Base-by-base conservation (phyloP, 1,140 invertebrate genomes). In the Oryzaephilus surinamensis region DNA sequence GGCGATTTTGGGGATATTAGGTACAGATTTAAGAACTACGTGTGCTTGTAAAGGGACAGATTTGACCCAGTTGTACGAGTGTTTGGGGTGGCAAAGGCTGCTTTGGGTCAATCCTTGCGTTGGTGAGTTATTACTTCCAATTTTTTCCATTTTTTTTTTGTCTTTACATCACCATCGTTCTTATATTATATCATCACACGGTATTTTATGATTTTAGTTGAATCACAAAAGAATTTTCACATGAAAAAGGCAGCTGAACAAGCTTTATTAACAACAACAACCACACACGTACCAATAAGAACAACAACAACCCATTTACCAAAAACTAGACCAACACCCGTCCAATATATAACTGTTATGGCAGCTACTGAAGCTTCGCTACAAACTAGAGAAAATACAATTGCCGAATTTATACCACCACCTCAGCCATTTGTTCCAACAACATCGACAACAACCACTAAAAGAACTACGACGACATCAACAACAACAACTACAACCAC, bases 81-180 rank as follows among this genome's bases (percentile, higher is more conserved):
- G 88, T 50, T 66, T 90, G 2, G 87, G 85, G 24, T 92, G 87
- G 87, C 84, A 90, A 50, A 62, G 86, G 28, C 71, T 91, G n/a
- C 72, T 92, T 3, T 91, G 87, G 86, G 76, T 90, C 31, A 92
- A 92, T 58, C 84, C 86, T 4, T 92, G 88, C 59, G 86, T 92
- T 33, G 85, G 88, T 92, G 64, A 79, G 83, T 70, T 20, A 2
- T 12, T 21, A 3, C 10, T 23, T 6, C n/a, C 21, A 23, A n/a
- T n/a, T 16, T 5, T 14, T 30, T 30, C 28, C 5, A 30, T 1
- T 24, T 24, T 1, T 21, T 21, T 21, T 21, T 21, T 21, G 10
- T 6, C 20, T 4, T n/a, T n/a, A n/a, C n/a, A n/a, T n/a, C n/a
- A n/a, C n/a, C n/a, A n/a, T n/a, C n/a, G n/a, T n/a, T n/a, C n/a